phyloP scores from a whole-genome alignment of 1,140 invertebrate species.

The Drosophila kepulauana region DNA sequence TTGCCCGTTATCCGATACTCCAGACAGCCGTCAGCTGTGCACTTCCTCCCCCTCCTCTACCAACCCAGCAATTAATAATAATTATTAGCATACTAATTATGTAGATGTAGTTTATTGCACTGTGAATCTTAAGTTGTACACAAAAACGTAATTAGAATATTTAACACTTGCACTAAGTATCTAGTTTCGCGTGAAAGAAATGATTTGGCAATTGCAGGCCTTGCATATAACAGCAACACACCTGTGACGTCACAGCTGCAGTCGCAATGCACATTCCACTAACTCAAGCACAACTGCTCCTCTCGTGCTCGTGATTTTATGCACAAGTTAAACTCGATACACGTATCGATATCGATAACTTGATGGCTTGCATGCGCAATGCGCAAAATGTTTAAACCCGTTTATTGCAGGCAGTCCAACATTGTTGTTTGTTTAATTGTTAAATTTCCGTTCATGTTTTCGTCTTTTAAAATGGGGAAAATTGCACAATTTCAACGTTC shows the following conservation, averaged over 20 bases:
- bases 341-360: too few relatives aligned
- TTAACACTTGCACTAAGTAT: conserved; percentile 6
- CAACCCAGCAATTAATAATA: background rate
- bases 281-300: background rate
- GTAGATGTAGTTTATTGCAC: conserved; percentile 3
- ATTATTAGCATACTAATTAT: conserved; percentile 3
- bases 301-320: background rate
- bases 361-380: background rate
- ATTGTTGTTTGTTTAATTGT: conserved; percentile 3
- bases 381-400: background rate
- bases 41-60: background rate
- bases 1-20: conserved; percentile 9
- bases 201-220: background rate
- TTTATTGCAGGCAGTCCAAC: background rate
- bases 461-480: conserved; percentile 17
- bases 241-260: background rate
- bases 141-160: background rate
- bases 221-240: background rate
- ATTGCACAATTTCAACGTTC: background rate
- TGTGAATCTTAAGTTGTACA: background rate
- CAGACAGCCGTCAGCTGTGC: conserved; percentile 13
- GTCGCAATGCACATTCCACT: background rate
- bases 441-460: conserved; percentile 15
- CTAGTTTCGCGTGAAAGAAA: background rate
- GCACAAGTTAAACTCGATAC: background rate